phyloP scores from a whole-genome alignment of 2,888 invertebrate genomes.

The Dusona sp. region DNA sequence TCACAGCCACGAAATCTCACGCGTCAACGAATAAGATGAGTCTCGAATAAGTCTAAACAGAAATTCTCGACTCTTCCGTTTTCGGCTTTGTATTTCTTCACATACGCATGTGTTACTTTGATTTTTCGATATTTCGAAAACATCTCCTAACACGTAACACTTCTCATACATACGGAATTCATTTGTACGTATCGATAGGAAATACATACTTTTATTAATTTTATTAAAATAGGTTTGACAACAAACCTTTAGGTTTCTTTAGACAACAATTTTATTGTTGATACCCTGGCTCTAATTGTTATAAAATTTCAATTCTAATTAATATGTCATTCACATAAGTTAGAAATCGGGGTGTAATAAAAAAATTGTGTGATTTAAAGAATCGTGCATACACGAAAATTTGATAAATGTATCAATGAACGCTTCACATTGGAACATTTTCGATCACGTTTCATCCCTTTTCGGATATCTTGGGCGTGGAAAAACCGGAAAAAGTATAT shows the following conservation, averaged over 20 bases:
- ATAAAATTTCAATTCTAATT: neutral
- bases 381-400: too few species aligned
- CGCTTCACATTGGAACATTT: too few species aligned
- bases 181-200: neutral
- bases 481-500: neutral
- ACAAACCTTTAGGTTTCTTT: neutral
- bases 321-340: neutral
- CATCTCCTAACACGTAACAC: neutral
- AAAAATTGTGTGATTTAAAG: too few species aligned
- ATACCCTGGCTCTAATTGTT: neutral
- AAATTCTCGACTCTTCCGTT: neutral
- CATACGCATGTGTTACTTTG: neutral
- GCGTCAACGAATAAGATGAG: slow-evolving; percentile 38
- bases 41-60: slow-evolving; percentile 20
- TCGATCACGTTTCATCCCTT: too few species aligned
- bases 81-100: slow-evolving; percentile 1
- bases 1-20: slow-evolving; percentile 18
- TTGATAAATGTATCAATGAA: too few species aligned
- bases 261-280: neutral
- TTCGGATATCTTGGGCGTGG: neutral
- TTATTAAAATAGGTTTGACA: neutral
- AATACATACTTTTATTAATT: neutral
- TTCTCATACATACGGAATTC: neutral
- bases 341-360: neutral
- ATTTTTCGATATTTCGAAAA: slow-evolving; percentile 33